Evolutionary conservation across 2,888 invertebrate species (phyloP), one percentile per base, ranked within the genome.

Genomic region (Clitarchus hookeri): DNA sequence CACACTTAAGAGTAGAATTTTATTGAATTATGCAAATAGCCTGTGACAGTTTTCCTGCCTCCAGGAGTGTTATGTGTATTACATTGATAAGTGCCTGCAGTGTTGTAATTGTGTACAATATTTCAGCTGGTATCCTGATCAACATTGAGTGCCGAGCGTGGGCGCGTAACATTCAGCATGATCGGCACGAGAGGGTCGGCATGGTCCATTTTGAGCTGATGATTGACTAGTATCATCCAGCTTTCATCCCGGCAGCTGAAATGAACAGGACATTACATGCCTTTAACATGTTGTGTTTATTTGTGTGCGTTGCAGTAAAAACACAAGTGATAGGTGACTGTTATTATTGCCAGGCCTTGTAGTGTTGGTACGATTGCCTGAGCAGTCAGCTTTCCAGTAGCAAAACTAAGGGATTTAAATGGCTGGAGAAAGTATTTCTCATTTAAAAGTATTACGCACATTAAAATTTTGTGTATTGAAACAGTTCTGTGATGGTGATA

Each of bases 161-260:
- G 91, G 92, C 92, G 23, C 91, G 91, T 88, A 92, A 92, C 89
- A 91, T 92, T 83, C 84, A 90, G 65, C 92, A 93, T 88, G 92
- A 93, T 77, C 87, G 88, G 1, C 86, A 86, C 23, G 85, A 87
- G 83, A 85, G 89, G 19, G 86, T 87, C 13, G 88, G 88, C 26
- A 87, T 87, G 86, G 94, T 94, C 11, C 93, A 94, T 90, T 93
- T 94, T 90, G 94, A 94, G 89, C 78, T 90, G 90, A 89, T 84
- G 92, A 91, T 94, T 88, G 94, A 94, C 78, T 88, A 88, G 80
- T 48, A 48, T 53, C 25, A 6, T 23, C 91, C 94, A 94, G 90
- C 91, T 94, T 89, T 65, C 65, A 65, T 65, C n/a, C 23, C 16
- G 65, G 19, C n/a, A 65, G 65, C 65, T 65, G 8, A n/a, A n/a